Conservation (phyloP, 2,888 invertebrate species). For the Nasonia oneida region DNA sequence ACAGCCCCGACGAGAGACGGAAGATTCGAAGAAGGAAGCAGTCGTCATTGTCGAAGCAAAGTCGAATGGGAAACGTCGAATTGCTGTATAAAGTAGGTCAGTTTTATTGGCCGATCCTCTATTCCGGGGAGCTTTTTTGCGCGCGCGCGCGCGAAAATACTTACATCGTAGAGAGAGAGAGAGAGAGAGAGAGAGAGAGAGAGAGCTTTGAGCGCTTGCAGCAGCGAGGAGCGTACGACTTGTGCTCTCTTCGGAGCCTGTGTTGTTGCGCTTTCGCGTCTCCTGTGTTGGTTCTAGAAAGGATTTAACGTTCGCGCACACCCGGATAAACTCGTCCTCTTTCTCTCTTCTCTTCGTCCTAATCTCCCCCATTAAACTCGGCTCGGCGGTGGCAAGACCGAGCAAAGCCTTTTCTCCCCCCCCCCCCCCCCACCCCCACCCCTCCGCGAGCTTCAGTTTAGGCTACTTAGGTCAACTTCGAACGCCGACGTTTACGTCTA, state of each 20-base stretch:
- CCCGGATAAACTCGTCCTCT: constrained; percentile 43
- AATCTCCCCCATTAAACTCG: constrained; percentile 51
- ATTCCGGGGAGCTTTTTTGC: background rate
- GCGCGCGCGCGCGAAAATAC: background rate
- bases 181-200: background rate
- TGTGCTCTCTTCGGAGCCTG: too few species aligned
- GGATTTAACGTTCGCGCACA: constrained; percentile 42
- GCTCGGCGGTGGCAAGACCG: constrained; percentile 22
- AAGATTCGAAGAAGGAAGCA: constrained; percentile 15
- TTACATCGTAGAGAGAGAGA: background rate
- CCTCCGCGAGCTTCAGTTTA: constrained; percentile 21
- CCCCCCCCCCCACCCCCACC: too few species aligned
- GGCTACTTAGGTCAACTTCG: constrained; percentile 46
- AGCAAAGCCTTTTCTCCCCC: background rate
- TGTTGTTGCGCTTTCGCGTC: background rate
- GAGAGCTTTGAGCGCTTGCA: background rate
- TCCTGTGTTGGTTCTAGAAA: constrained; percentile 11
- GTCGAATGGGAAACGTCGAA: constrained; percentile 19
- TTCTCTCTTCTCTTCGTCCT: background rate
- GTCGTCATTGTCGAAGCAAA: background rate
- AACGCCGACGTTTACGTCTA: constrained; percentile 21
- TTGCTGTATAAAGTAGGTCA: constrained; percentile 40
- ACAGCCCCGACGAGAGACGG: background rate
- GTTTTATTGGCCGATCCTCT: constrained; percentile 35
- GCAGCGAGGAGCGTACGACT: background rate